Conservation (phyloP, 2,888 invertebrate species). For the Synanthedon tipuliformis region DNA sequence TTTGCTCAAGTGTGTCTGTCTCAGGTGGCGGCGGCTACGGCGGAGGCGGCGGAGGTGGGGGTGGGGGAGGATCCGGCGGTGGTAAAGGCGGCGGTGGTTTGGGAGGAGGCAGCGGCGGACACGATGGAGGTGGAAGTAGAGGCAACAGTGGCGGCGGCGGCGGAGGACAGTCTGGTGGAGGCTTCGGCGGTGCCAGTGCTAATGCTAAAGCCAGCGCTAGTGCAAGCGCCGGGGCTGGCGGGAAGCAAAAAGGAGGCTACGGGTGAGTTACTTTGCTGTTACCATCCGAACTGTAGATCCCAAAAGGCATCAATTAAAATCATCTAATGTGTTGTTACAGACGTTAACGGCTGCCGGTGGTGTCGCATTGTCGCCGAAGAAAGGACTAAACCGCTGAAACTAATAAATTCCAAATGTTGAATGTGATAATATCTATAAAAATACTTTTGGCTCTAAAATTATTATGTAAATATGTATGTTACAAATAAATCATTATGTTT, state of each 20-base stretch:
- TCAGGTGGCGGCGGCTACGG: constrained; percentile 11
- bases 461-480: constrained; percentile 6
- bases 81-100: constrained; percentile 11
- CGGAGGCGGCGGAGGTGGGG: constrained; percentile 9
- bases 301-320: too few relatives aligned
- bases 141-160: constrained; percentile 14
- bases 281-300: too few relatives aligned
- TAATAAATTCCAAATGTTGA: constrained; percentile 16
- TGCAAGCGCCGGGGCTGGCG: constrained; percentile 14
- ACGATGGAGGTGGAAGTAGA: constrained; percentile 11
- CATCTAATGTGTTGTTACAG: too few relatives aligned
- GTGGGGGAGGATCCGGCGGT: constrained; percentile 17
- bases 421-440: constrained; percentile 29
- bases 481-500: constrained; percentile 11
- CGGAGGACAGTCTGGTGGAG: constrained; percentile 11
- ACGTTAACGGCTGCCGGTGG: too few relatives aligned
- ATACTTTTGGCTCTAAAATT: constrained; percentile 21
- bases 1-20: too few relatives aligned
- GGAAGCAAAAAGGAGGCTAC: constrained; percentile 24
- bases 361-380: too few relatives aligned
- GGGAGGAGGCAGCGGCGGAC: constrained; percentile 6
- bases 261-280: constrained; percentile 18
- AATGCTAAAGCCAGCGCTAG: constrained; percentile 9
- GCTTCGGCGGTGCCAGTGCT: constrained; percentile 8
- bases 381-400: constrained; percentile 1